Evolutionary conservation across 2,113 vertebrate species (phyloP).

Genomic region (Cyanoramphus novaezelandiae): DNA sequence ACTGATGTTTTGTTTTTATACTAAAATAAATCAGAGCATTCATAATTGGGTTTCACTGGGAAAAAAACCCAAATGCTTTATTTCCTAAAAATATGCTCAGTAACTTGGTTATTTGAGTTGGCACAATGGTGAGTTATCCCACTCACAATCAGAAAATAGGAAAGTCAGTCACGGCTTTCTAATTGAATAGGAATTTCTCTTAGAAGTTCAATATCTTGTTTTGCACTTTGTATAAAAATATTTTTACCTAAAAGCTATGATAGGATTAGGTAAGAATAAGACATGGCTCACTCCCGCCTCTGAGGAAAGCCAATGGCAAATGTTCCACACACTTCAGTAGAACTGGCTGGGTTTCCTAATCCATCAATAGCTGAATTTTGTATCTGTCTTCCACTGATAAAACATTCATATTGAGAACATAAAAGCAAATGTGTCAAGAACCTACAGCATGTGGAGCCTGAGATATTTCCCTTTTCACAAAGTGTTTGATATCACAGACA

Average conservation of each 20-base stretch:
- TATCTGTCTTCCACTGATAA: constrained; percentile 50
- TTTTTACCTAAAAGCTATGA: background rate
- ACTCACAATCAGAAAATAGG: background rate
- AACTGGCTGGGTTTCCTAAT: background rate
- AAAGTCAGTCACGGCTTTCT: background rate
- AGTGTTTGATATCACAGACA: background rate
- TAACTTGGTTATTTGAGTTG: background rate
- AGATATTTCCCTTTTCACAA: constrained; percentile 31
- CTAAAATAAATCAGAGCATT: background rate
- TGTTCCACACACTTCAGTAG: constrained; percentile 1
- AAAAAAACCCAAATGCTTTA: background rate
- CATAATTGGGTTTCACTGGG: background rate
- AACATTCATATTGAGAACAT: background rate
- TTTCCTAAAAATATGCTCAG: background rate
- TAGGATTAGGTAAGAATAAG: constrained; percentile 26
- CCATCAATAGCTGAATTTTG: constrained; percentile 17
- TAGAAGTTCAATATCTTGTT: background rate
- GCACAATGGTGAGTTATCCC: background rate
- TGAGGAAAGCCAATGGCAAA: constrained; percentile 18
- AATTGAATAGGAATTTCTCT: background rate
- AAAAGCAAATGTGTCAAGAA: constrained; percentile 45
- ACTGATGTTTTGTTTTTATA: background rate
- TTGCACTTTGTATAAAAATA: background rate
- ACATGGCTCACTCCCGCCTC: background rate
- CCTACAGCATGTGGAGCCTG: background rate